Evolutionary conservation across 2,113 vertebrate species (phyloP), one percentile per base, ranked within the genome.

Genomic region (Corythornis cristatus): DNA sequence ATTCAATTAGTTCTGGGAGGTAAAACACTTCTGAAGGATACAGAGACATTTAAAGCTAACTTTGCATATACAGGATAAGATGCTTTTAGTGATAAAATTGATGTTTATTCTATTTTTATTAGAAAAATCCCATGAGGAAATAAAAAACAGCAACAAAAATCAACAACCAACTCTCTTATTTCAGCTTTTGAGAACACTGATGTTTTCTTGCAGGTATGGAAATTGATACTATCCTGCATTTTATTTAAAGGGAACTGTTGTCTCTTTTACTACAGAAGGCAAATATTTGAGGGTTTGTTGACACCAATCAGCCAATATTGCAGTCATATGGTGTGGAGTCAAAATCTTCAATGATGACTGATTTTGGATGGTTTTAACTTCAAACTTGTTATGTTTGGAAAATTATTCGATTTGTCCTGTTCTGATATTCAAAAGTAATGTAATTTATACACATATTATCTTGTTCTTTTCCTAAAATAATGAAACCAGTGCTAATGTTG

Each of bases 1-100:
- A 82, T 74, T 72, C 72, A 80, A 89, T 90, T 82, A 91, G 33
- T 78, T 80, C 84, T 88, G 22, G 29, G 92, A 96, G 90, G 33
- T n/a, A 57, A 83, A 88, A 88, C 25, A 68, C 29, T 95, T 95
- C 66, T 84, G 75, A 95, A 88, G 37, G n/a, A 25, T 62, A 42
- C 23, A 80, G 45, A 76, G 26, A 16, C 45, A 18, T 33, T 67
- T 73, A 70, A 91, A 80, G 48, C 82, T 79, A 56, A 68, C 8
- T 64, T 70, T 50, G 19, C 57, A 28, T 61, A 51, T 50, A 31
- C 23, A 35, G 25, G 67, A 57, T 26, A 61, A 61, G 53, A 50
- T n/a, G 11, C 1, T 67, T 65, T 85, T 72, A 81, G 29, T 71
- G 25, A 53, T 74, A 57, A 40, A 48, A 15, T 12, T 73, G 28